Evolutionary conservation across 2,113 vertebrate species (phyloP).

Genomic region (Myocastor coypus): DNA sequence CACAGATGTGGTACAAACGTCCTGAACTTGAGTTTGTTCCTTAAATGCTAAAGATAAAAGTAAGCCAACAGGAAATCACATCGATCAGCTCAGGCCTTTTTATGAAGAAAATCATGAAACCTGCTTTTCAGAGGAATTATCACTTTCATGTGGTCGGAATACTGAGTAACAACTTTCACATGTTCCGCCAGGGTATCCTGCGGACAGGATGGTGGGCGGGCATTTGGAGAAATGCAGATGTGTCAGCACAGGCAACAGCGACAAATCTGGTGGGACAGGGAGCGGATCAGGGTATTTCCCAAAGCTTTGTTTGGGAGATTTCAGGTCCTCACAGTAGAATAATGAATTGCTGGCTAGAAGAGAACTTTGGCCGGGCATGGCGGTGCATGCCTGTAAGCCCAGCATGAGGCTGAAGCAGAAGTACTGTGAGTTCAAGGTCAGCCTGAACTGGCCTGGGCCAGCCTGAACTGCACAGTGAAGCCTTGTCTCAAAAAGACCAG

Average conservation of each 20-base stretch:
- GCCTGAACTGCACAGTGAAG: not conserved
- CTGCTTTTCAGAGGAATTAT: slow-evolving; percentile 43
- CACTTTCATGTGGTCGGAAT: slow-evolving; percentile 25
- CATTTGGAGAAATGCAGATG: not conserved
- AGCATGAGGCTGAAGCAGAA: not conserved
- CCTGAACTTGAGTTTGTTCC: slow-evolving; percentile 20
- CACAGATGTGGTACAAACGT: slow-evolving; percentile 74
- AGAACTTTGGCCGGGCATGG: not conserved
- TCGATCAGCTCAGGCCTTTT: slow-evolving; percentile 57
- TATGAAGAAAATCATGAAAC: slow-evolving; percentile 62
- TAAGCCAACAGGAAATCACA: slow-evolving; percentile 40
- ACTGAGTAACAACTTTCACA: not conserved
- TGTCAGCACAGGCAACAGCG: not conserved
- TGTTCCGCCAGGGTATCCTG: slow-evolving; percentile 3
- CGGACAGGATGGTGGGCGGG: not conserved
- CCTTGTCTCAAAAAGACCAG: not conserved
- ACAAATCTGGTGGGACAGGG: not conserved
- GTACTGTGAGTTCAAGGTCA: not conserved
- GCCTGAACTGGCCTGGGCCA: not conserved
- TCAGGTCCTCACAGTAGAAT: not conserved
- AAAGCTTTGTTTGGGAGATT: not conserved
- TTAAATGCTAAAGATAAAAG: slow-evolving; percentile 68
- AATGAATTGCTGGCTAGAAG: not conserved
- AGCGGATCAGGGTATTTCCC: not conserved
- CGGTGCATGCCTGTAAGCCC: not conserved